phyloP scores from a whole-genome alignment of 2,888 invertebrate species.

The Pherbina coryleti region DNA sequence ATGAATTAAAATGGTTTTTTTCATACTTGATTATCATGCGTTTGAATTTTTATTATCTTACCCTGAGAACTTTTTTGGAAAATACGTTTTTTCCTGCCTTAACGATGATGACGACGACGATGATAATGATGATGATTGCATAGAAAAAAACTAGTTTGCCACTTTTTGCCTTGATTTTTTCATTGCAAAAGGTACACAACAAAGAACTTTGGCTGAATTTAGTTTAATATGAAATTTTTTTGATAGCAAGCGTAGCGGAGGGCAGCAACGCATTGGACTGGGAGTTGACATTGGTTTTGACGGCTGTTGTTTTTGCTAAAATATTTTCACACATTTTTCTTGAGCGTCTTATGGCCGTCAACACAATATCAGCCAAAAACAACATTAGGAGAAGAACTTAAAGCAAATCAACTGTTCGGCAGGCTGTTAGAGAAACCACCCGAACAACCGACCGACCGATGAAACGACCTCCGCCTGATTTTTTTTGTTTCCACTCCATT shows the following conservation, averaged over 20 bases:
- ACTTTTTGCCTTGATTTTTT: slow-evolving; percentile 11
- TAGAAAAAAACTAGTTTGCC: slow-evolving; percentile 30
- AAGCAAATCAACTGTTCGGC: neutral
- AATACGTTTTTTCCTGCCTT: neutral
- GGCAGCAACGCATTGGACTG: neutral
- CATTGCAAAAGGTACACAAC: neutral
- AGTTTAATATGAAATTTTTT: slow-evolving; percentile 17
- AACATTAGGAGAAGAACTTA: neutral
- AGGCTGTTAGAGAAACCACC: slow-evolving; percentile 32
- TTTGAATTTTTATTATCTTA: slow-evolving; percentile 67
- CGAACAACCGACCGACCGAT: slow-evolving; percentile 47
- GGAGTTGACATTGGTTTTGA: slow-evolving; percentile 25
- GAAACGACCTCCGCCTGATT: slow-evolving; percentile 50
- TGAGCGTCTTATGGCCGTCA: slow-evolving; percentile 58
- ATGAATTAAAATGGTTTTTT: slow-evolving; percentile 56
- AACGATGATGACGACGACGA: neutral
- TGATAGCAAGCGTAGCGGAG: neutral
- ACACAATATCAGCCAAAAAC: slow-evolving; percentile 36
- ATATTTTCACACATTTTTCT: slow-evolving; percentile 68
- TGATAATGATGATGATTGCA: neutral
- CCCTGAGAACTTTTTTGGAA: slow-evolving; percentile 68
- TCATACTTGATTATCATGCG: slow-evolving; percentile 62
- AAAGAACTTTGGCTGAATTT: slow-evolving; percentile 4
- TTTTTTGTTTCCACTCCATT: slow-evolving; percentile 38
- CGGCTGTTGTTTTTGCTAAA: slow-evolving; percentile 50